Percentiles rank a stretch among this genome's conserved stretches.
Evolutionary conservation across 2,113 vertebrate genomes (phyloP).

Genomic region (Tympanuchus pallidicinctus): DNA sequence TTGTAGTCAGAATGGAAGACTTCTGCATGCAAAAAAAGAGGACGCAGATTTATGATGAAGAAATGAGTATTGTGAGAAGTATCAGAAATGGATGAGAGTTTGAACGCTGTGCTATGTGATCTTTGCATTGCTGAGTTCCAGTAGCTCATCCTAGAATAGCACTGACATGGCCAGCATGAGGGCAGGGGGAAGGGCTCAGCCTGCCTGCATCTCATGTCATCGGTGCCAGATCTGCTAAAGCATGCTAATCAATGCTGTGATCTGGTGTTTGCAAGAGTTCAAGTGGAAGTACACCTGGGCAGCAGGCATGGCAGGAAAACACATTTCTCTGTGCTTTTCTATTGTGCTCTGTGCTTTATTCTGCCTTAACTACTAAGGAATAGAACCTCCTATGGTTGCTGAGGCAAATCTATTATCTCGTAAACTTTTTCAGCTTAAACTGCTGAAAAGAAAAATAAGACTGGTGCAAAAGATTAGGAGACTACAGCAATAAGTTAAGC

Average conservation of each 20-base stretch:
- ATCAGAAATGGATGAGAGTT: too few species aligned
- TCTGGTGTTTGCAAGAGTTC: background rate
- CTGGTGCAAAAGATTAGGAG: background rate
- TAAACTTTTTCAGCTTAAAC: background rate
- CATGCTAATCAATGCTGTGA: background rate
- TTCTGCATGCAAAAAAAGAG: background rate
- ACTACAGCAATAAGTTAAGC: constrained; percentile 1
- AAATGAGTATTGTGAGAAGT: background rate
- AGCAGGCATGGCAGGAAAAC: background rate
- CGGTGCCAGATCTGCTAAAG: background rate
- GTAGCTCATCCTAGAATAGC: background rate
- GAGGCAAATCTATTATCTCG: background rate
- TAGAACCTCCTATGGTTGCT: background rate
- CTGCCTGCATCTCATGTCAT: background rate
- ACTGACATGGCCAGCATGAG: background rate
- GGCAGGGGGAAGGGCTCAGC: background rate
- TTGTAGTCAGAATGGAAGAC: background rate
- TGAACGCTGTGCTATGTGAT: background rate
- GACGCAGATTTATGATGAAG: background rate
- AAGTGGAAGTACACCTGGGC: background rate
- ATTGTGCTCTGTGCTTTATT: background rate
- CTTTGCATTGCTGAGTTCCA: background rate
- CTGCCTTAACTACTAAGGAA: background rate
- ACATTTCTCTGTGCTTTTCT: background rate
- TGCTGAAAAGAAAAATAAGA: background rate